A percentile compares a stretch with the other conserved stretches of the same genome.
Conservation (phyloP, 2,113 vertebrate genomes). For the Dromiciops gliroides region DNA sequence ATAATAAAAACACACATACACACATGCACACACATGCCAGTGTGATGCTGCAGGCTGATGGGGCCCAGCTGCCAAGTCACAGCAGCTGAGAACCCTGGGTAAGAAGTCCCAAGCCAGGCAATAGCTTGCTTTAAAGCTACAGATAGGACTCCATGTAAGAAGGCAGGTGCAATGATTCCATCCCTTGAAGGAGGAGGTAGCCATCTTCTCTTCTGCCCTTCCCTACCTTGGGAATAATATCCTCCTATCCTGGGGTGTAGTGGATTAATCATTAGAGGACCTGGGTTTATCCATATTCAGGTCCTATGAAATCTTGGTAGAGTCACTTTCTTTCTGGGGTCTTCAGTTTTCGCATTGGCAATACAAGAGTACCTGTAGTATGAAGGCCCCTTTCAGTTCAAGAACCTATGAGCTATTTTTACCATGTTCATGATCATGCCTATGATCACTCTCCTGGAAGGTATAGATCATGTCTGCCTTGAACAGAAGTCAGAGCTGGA, state of each 20-base stretch:
- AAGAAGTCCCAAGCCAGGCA: not conserved
- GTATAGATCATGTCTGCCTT: not conserved
- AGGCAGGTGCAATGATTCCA: not conserved
- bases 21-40: not conserved
- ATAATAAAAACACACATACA: conserved; percentile 72
- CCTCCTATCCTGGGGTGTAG: not conserved
- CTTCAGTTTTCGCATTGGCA: not conserved
- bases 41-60: conserved; percentile 60
- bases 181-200: not conserved
- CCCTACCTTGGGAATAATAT: not conserved
- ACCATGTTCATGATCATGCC: not conserved
- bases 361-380: not conserved
- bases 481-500: not conserved
- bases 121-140: not conserved
- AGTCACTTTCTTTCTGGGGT: not conserved
- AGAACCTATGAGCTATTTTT: not conserved
- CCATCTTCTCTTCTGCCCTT: not conserved
- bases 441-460: not conserved
- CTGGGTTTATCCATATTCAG: not conserved
- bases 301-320: not conserved
- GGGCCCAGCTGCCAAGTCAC: conserved; percentile 49
- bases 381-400: not conserved
- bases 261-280: not conserved
- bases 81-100: not conserved
- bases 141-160: fast-evolving